Conservation (phyloP, 2,113 vertebrate species). For the Vicugna pacos region DNA sequence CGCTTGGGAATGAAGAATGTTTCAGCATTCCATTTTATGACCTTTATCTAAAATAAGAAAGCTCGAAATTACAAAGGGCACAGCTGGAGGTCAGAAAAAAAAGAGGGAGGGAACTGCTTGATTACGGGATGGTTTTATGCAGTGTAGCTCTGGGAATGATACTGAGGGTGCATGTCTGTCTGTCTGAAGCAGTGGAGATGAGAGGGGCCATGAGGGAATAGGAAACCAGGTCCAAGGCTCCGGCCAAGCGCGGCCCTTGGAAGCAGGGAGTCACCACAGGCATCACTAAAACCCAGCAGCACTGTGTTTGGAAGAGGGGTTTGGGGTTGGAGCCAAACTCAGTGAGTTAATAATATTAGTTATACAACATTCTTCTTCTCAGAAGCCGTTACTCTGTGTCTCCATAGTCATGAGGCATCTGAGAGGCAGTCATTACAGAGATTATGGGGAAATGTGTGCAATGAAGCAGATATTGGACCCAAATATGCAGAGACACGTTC, state of each 20-base stretch:
- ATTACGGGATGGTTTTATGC: neutral
- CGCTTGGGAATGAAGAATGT: neutral
- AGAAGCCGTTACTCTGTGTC: neutral
- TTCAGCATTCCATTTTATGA: neutral
- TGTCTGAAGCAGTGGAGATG: neutral
- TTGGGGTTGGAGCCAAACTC: neutral
- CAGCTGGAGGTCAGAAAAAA: neutral
- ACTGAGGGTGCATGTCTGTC: accelerated
- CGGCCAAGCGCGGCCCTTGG: neutral
- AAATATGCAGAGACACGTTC: accelerated
- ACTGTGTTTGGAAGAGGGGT: neutral
- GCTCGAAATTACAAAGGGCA: conserved; percentile 40
- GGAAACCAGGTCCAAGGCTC: neutral
- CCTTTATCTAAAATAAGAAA: conserved; percentile 42
- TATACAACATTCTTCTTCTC: neutral
- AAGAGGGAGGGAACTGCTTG: neutral
- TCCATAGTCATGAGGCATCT: neutral
- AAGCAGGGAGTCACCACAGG: neutral
- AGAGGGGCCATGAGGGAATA: accelerated
- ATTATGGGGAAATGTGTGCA: neutral
- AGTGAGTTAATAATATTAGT: neutral
- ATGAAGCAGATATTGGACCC: neutral
- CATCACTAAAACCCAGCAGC: neutral
- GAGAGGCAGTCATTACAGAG: neutral
- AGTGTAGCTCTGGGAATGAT: neutral